These are phyloP conservation scores for Atta cephalotes DNA, from an alignment of 1,140 invertebrate species.

Conservation along the genomic window DNA sequence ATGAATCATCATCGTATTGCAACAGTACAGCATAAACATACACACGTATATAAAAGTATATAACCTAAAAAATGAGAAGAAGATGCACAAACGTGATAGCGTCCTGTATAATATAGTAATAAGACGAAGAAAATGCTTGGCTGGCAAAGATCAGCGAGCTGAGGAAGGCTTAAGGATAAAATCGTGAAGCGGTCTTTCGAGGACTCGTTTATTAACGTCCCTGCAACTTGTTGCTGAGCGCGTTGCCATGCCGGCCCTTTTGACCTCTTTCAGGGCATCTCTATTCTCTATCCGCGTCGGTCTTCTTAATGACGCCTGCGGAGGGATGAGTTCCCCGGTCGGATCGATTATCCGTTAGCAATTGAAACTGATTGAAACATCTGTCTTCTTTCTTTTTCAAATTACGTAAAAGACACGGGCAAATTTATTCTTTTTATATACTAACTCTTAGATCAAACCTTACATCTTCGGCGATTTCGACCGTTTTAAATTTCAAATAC, in stretches of 20 bases:
- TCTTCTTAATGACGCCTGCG: neutral
- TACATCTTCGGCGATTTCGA: neutral
- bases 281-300: conserved; percentile 64
- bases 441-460: neutral
- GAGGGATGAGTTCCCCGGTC: neutral
- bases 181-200: conserved; percentile 70
- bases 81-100: neutral
- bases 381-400: neutral
- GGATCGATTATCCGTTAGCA: conserved; percentile 20
- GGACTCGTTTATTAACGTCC: conserved; percentile 77
- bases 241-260: conserved; percentile 69
- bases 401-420: neutral
- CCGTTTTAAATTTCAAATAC: neutral
- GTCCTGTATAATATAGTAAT: neutral
- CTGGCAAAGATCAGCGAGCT: conserved; percentile 16
- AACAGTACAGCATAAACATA: neutral
- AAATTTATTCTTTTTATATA: neutral
- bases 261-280: conserved; percentile 58
- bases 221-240: conserved; percentile 78
- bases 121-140: neutral
- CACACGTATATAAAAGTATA: neutral
- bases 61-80: neutral
- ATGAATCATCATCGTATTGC: neutral
- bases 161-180: conserved; percentile 29
- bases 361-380: conserved; percentile 33